These are phyloP conservation scores for Agrilus mali DNA, from an alignment of 2,888 invertebrate genomes.

Conservation along the genomic window DNA sequence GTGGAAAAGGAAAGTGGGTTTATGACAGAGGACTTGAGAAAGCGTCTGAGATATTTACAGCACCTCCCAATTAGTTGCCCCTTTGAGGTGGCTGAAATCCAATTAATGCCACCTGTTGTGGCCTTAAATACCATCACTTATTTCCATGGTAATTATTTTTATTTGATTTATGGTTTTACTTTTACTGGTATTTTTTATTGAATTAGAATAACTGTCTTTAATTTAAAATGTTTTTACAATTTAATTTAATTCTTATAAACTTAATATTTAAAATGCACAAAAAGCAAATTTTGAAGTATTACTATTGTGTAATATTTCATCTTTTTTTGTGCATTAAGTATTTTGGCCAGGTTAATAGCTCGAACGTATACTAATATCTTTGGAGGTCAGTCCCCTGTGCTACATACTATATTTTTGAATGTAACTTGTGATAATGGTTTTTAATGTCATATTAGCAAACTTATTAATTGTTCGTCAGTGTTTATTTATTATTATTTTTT, in stretches of 20 bases:
- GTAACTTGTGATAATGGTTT: background rate
- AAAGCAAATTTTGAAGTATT: background rate
- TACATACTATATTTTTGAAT: constrained; percentile 17
- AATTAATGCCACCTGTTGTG: constrained; percentile 60
- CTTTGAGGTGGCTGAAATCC: constrained; percentile 82
- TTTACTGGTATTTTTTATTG: constrained; percentile 1
- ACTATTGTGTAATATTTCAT: constrained; percentile 2
- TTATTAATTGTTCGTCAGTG: too few relatives aligned
- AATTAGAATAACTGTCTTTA: too few relatives aligned
- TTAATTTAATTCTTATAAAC: too few relatives aligned
- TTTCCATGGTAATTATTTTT: constrained; percentile 50
- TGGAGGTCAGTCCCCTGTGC: constrained; percentile 30
- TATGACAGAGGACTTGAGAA: constrained; percentile 71
- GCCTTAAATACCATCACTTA: constrained; percentile 50
- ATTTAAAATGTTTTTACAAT: too few relatives aligned
- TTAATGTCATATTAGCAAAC: constrained; percentile 1
- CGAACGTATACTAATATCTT: constrained; percentile 16
- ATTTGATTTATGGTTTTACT: background rate
- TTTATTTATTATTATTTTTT: constrained; percentile 3
- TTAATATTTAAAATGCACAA: background rate
- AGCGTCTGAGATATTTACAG: constrained; percentile 59
- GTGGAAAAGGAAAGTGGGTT: constrained; percentile 80
- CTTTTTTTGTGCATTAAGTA: constrained; percentile 22
- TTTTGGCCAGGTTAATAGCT: constrained; percentile 27
- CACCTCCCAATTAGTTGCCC: constrained; percentile 86